Conservation (phyloP, 2,113 vertebrate species). For the Stegastes partitus region DNA sequence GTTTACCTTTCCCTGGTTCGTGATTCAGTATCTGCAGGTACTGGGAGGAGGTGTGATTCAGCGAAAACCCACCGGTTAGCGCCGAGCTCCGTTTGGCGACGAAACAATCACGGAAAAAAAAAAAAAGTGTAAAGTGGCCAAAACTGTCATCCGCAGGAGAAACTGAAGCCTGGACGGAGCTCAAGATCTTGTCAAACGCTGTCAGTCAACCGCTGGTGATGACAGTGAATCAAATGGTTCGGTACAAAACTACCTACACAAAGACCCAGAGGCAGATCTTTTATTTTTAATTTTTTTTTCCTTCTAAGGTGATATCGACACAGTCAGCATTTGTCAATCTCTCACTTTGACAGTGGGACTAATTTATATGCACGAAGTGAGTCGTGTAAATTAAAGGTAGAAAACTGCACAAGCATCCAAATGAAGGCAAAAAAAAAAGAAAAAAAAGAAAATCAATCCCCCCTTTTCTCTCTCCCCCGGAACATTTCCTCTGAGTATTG, state of each 20-base stretch:
- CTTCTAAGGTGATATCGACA: slow-evolving; percentile 15
- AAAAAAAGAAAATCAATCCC: slow-evolving; percentile 31
- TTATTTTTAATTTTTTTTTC: slow-evolving; percentile 13
- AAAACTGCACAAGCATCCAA: slow-evolving; percentile 34
- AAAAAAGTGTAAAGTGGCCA: not conserved
- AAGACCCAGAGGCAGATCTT: not conserved
- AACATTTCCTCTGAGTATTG: slow-evolving; percentile 60
- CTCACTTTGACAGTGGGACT: slow-evolving; percentile 17
- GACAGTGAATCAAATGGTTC: slow-evolving; percentile 6
- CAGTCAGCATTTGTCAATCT: slow-evolving; percentile 21
- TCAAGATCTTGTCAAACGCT: slow-evolving; percentile 33
- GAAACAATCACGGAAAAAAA: not conserved
- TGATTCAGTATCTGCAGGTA: slow-evolving; percentile 28
- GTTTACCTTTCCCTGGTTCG: slow-evolving; percentile 12
- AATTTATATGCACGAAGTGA: slow-evolving; percentile 10
- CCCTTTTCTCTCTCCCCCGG: slow-evolving; percentile 20
- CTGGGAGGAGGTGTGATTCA: slow-evolving; percentile 17
- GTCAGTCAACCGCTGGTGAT: slow-evolving; percentile 50
- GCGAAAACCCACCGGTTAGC: not conserved
- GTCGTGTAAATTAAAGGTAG: slow-evolving; percentile 20
- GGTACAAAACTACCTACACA: slow-evolving; percentile 17
- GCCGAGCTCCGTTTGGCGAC: slow-evolving; percentile 15
- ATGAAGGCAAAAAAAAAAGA: slow-evolving; percentile 3
- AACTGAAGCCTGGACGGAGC: slow-evolving; percentile 20
- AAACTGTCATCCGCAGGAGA: slow-evolving; percentile 27